Evolutionary conservation across 2,797 vertebrate genomes (phyloP), one percentile per base, ranked within the genome.

Genomic region (Hozukius guyotensis): DNA sequence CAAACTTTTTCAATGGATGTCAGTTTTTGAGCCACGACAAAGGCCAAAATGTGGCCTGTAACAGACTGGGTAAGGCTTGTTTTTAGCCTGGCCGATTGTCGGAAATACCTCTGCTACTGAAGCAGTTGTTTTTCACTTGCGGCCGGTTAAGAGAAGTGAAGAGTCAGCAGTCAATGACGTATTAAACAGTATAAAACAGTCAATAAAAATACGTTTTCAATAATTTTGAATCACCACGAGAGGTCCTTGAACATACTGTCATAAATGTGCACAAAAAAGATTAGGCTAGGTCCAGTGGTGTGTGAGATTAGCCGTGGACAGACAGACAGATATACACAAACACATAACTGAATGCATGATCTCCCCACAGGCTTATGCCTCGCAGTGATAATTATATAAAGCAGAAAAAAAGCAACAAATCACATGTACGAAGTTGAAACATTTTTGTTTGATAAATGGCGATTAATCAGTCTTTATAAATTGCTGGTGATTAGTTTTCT

Each of bases 331-430:
- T 52, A n/a, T 4, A 24, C n/a, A 55, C 52, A 24, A n/a, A 24
- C 52, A 55, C n/a, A 12, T 22, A n/a, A 52, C 42, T 52, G 7
- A 52, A 20, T 18, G n/a, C n/a, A 53, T 53, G 20, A 53, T 53
- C 52, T 53, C n/a, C n/a, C 18, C 46, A 8, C 46, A 0, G 0
- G 42, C 42, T 46, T 46, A 49, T 20, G 0, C 42, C 42, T 20
- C 16, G 1, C 42, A 4, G 20, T 8, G 49, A n/a, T 52, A 24
- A 55, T 24, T n/a, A 24, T 55, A 55, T 24, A 24, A 52, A 49
- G 7, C 10, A 11, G 22, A 55, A 0, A 0, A 52, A 52, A 52
- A n/a, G 8, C 20, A 52, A n/a, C 49, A 52, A n/a, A n/a, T 52
- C 14, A 8, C 42, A 8, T 49, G 16, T 20, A 18, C 42, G 42